Evolutionary conservation across 2,113 vertebrate species (phyloP).

Genomic region (Xiphophorus hellerii): DNA sequence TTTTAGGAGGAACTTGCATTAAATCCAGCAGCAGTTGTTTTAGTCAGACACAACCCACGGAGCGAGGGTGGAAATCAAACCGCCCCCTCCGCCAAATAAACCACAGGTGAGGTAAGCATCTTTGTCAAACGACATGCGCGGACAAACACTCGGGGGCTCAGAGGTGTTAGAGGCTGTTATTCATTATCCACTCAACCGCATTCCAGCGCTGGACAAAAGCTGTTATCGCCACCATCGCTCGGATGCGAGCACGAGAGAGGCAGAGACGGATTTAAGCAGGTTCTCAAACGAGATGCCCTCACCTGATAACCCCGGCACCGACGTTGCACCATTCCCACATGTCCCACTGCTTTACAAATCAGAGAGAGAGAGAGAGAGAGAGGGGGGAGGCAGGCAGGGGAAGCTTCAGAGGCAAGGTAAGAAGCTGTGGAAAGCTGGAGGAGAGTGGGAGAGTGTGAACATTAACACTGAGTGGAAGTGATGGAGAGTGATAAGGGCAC

Average conservation of each 20-base stretch:
- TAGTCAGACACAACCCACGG: neutral
- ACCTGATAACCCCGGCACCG: slow-evolving; percentile 75
- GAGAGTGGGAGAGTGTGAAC: slow-evolving; percentile 63
- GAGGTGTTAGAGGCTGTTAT: slow-evolving; percentile 76
- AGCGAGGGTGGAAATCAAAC: slow-evolving; percentile 2
- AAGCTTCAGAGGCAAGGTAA: slow-evolving; percentile 27
- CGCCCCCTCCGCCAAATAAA: slow-evolving; percentile 46
- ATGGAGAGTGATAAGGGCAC: slow-evolving; percentile 66
- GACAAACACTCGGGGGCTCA: slow-evolving; percentile 55
- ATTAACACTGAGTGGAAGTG: slow-evolving; percentile 74
- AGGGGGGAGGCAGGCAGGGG: slow-evolving; percentile 9
- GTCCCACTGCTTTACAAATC: slow-evolving; percentile 69
- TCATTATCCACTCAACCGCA: slow-evolving; percentile 80
- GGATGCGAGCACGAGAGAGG: slow-evolving; percentile 57
- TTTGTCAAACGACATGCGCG: slow-evolving; percentile 59
- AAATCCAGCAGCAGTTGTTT: neutral
- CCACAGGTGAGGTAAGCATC: slow-evolving; percentile 65
- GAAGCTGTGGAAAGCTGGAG: slow-evolving; percentile 31
- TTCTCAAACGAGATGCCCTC: slow-evolving; percentile 80
- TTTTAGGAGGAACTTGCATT: neutral
- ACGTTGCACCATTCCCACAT: slow-evolving; percentile 77
- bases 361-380: slow-evolving; percentile 14
- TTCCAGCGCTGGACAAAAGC: slow-evolving; percentile 75
- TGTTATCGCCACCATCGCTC: slow-evolving; percentile 78
- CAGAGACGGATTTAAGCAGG: slow-evolving; percentile 73